Evolutionary conservation across 1,140 invertebrate species (phyloP).

Genomic region (Prorops nasuta): DNA sequence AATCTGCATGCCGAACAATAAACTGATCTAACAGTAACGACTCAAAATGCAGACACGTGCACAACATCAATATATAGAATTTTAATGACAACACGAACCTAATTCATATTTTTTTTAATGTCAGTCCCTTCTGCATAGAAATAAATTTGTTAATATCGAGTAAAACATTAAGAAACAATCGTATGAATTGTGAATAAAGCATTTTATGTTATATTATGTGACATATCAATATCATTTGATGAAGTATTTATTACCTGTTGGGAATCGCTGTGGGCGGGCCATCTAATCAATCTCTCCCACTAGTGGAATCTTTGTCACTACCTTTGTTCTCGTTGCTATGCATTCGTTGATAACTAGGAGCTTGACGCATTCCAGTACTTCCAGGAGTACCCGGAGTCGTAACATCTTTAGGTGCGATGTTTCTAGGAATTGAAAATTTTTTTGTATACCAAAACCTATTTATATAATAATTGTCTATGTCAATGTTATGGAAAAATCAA

Average conservation of each 20-base stretch:
- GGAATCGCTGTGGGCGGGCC: conserved; percentile 57
- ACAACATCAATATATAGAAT: too few species aligned
- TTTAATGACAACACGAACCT: too few species aligned
- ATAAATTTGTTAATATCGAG: too few species aligned
- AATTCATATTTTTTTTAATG: too few species aligned
- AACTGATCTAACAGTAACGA: too few species aligned
- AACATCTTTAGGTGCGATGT: conserved; percentile 43
- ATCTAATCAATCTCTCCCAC: conserved; percentile 71
- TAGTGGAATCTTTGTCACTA: conserved; percentile 67
- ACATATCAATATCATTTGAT: not conserved
- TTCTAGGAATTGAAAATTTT: conserved; percentile 40
- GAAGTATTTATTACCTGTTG: conserved; percentile 34
- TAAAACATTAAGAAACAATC: too few species aligned
- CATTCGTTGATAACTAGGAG: conserved; percentile 78
- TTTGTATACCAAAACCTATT: too few species aligned
- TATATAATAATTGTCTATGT: too few species aligned
- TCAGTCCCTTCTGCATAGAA: too few species aligned
- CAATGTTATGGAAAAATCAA: too few species aligned
- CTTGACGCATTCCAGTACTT: conserved; percentile 61
- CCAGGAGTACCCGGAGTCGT: conserved; percentile 68
- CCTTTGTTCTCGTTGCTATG: conserved; percentile 77
- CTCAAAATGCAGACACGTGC: too few species aligned
- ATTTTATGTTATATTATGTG: not conserved
- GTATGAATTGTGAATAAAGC: not conserved
- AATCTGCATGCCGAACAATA: too few species aligned